Evolutionary conservation across 1,140 invertebrate genomes (phyloP).

Genomic region (Lepidurus apus): DNA sequence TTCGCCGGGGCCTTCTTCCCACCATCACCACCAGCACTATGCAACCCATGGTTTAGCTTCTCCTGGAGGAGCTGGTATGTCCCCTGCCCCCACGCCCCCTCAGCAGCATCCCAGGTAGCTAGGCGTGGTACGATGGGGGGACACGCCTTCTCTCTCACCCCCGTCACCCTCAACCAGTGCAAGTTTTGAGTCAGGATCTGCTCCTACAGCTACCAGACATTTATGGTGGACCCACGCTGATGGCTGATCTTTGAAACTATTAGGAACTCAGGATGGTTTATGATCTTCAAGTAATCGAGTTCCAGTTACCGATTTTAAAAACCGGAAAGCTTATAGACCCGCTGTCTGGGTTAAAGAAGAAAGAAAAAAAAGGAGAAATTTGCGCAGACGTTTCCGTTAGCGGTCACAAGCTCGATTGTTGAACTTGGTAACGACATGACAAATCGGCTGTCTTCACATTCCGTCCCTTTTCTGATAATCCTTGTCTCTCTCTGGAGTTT

Average conservation of each 20-base stretch:
- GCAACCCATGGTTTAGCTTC: constrained; percentile 32
- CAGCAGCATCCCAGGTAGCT: constrained; percentile 16
- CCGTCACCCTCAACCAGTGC: neutral
- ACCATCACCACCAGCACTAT: constrained; percentile 30
- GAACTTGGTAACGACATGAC: neutral
- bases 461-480: neutral
- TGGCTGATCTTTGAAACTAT: neutral
- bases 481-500: neutral
- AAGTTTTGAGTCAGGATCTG: neutral
- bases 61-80: constrained; percentile 24
- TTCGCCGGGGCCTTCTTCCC: constrained; percentile 32
- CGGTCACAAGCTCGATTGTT: neutral
- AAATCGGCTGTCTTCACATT: neutral
- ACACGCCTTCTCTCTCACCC: constrained; percentile 12
- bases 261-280: constrained; percentile 5
- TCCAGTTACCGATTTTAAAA: neutral
- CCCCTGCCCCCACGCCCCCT: constrained; percentile 8
- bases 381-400: neutral
- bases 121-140: constrained; percentile 11
- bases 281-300: neutral
- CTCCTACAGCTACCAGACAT: neutral
- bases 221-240: constrained; percentile 9
- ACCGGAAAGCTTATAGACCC: neutral
- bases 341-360: neutral
- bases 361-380: neutral